Evolutionary conservation across 2,113 vertebrate species (phyloP).

Genomic region (Ivindomyrus marchei): DNA sequence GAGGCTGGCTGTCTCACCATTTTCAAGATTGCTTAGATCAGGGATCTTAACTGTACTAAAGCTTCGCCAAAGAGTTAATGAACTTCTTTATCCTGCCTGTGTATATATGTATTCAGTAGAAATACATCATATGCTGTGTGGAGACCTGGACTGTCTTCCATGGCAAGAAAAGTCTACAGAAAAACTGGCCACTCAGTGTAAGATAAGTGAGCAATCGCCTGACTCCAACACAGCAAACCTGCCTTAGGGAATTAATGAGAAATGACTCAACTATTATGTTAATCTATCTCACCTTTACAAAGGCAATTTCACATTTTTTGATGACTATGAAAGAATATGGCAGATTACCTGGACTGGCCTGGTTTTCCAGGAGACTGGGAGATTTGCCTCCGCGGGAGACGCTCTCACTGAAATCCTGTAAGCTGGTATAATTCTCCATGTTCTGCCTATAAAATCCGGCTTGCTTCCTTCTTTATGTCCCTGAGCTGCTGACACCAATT

Average conservation of each 20-base stretch:
- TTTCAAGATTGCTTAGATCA: neutral
- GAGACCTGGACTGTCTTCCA: neutral
- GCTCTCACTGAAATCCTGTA: slow-evolving; percentile 47
- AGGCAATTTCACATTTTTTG: neutral
- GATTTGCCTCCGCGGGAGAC: slow-evolving; percentile 24
- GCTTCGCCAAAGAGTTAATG: neutral
- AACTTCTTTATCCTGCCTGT: neutral
- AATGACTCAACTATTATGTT: neutral
- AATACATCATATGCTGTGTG: neutral
- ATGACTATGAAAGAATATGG: neutral
- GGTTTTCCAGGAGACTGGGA: slow-evolving; percentile 25
- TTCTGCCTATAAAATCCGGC: slow-evolving; percentile 32
- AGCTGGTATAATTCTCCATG: slow-evolving; percentile 37
- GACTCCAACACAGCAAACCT: neutral
- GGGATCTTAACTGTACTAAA: neutral
- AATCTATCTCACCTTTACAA: neutral
- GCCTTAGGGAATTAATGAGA: neutral
- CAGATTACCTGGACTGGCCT: slow-evolving; percentile 21
- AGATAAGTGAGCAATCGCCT: neutral
- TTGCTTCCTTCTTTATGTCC: neutral
- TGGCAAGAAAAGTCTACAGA: neutral
- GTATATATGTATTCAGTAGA: neutral
- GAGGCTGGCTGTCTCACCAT: neutral
- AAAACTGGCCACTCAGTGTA: neutral
- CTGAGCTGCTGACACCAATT: slow-evolving; percentile 1